These are phyloP conservation scores for Paragorgia papillata DNA, from an alignment of 92 coral and sea anemone genomes.

Conservation along the genomic window DNA sequence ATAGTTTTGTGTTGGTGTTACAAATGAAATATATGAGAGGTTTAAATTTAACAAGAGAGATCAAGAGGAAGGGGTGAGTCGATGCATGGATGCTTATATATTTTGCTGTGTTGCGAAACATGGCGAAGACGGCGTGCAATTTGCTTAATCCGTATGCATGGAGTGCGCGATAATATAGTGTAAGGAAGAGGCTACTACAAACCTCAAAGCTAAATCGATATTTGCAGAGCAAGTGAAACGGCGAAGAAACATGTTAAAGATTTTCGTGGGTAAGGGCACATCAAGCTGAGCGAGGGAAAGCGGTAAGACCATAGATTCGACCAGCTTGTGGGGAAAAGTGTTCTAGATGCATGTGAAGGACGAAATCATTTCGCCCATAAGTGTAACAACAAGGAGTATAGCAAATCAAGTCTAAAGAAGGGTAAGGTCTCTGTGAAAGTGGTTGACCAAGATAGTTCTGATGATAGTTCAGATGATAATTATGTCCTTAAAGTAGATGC, in stretches of 20 bases:
- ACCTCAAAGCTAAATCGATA: constrained; percentile 59
- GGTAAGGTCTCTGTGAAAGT: no score
- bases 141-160: constrained; percentile 5
- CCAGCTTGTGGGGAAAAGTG: constrained; percentile 46
- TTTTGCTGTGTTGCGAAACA: constrained; percentile 46
- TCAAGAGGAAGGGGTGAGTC: constrained; percentile 38
- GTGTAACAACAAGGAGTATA: constrained; percentile 5
- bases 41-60: constrained; percentile 50
- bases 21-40: constrained; percentile 52
- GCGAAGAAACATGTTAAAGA: constrained; percentile 33
- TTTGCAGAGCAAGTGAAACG: constrained; percentile 61
- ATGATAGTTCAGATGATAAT: no score
- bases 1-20: constrained; percentile 47
- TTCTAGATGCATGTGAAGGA: constrained; percentile 39
- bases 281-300: no score
- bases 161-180: constrained; percentile 42
- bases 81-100: constrained; percentile 43
- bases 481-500: no score
- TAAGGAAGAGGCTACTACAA: constrained; percentile 52
- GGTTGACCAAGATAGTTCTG: no score
- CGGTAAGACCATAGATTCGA: no score
- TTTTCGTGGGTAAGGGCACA: not conserved
- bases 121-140: constrained; percentile 47
- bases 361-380: constrained; percentile 58
- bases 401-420: no score